Conservation (phyloP, 2,888 invertebrate species). For the Dysmachus trigonus region DNA sequence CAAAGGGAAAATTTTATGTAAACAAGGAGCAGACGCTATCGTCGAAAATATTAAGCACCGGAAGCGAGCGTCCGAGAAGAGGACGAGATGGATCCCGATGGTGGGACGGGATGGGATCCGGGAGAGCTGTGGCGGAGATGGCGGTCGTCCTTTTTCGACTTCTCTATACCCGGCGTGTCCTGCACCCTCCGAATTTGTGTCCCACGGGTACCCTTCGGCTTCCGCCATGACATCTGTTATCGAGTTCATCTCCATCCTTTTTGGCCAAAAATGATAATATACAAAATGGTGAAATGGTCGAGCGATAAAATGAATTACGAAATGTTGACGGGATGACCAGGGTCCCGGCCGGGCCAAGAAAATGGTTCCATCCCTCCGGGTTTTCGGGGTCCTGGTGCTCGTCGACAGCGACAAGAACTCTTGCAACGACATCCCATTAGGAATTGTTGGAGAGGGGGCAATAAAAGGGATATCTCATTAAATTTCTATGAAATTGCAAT, state of each 20-base stretch:
- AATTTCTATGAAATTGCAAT: not conserved
- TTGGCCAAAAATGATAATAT: not conserved
- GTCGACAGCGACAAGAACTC: no score
- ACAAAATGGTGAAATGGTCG: not conserved
- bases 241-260: not conserved
- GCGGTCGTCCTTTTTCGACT: not conserved
- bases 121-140: not conserved
- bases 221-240: not conserved
- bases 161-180: not conserved
- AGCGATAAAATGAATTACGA: not conserved
- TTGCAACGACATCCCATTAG: not conserved
- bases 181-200: not conserved
- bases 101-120: not conserved
- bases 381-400: not conserved
- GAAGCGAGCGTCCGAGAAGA: not conserved
- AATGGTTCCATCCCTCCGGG: not conserved
- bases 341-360: not conserved
- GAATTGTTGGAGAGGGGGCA: not conserved
- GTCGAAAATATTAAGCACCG: not conserved
- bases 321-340: not conserved
- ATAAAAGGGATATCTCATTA: not conserved
- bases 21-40: not conserved
- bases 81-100: not conserved
- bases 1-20: not conserved
- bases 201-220: not conserved